Conservation (phyloP, 2,113 vertebrate genomes). For the Carassius carassius region DNA sequence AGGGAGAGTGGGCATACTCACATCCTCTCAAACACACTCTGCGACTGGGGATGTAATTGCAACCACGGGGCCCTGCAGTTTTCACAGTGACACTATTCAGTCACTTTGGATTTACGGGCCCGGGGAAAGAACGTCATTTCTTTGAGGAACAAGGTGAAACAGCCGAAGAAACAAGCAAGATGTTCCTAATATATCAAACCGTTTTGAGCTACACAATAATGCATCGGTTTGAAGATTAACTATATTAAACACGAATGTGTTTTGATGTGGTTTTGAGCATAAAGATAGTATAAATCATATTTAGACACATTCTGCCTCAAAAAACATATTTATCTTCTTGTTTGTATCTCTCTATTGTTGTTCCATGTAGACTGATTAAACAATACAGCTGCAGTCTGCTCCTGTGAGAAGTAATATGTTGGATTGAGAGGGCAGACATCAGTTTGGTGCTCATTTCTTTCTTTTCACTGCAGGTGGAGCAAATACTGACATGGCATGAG, state of each 20-base stretch:
- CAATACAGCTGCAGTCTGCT: slow-evolving; percentile 51
- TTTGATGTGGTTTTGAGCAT: neutral
- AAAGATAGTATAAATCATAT: slow-evolving; percentile 25
- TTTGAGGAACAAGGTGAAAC: slow-evolving; percentile 30
- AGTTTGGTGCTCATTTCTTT: slow-evolving; percentile 40
- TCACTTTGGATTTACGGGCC: slow-evolving; percentile 61
- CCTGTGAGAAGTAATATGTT: slow-evolving; percentile 45
- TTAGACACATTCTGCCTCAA: slow-evolving; percentile 11
- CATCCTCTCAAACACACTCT: slow-evolving; percentile 31
- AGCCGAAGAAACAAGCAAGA: slow-evolving; percentile 10
- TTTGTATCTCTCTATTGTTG: slow-evolving; percentile 34
- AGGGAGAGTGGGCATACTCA: slow-evolving; percentile 52
- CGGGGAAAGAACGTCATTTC: neutral
- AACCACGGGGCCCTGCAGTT: slow-evolving; percentile 55
- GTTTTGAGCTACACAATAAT: neutral
- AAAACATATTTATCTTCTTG: slow-evolving; percentile 18
- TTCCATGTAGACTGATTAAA: slow-evolving; percentile 49
- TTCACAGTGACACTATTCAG: slow-evolving; percentile 68
- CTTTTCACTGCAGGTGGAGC: slow-evolving; percentile 18
- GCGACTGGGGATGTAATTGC: slow-evolving; percentile 52
- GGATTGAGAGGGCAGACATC: slow-evolving; percentile 49
- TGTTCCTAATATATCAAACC: neutral
- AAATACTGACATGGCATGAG: neutral
- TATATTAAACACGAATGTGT: slow-evolving; percentile 3
- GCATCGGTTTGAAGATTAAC: slow-evolving; percentile 31